Evolutionary conservation across 2,797 vertebrate species (phyloP), one percentile per base, ranked within the genome.

Genomic region (Pseudotriccus pelzelni): DNA sequence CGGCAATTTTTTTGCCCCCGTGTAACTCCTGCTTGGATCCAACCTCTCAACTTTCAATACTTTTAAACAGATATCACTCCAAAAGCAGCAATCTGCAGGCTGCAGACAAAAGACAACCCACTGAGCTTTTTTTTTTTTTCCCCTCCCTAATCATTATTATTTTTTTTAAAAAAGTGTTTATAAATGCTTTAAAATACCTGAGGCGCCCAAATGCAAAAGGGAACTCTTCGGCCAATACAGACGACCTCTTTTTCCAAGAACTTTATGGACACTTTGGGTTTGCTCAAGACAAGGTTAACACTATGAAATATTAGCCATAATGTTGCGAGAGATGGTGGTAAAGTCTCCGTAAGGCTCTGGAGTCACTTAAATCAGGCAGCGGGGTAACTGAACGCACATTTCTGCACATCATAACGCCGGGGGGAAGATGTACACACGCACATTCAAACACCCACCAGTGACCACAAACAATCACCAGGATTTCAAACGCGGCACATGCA

Each of bases 191-290:
- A 27, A 92, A 92, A 88, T 39, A 77, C 60, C 30, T 46, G 47
- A 90, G 89, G 88, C 67, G 53, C 53, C 36, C 18, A 37, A 34
- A 62, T 4, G 77, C 64, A 76, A 85, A 74, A 60, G 22, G 24
- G 30, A 86, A 68, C 47, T 93, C 85, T 84, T 91, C 4, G 83
- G 67, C 34, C 91, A 63, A 47, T 3, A 39, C 90, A 81, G 60
- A 80, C 12, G 1, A 88, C 72, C 74, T 96, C 52, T 83, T 91
- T 87, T 41, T 28, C 30, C 28, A 89, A 70, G 74, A 96, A 96
- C 96, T 97, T 96, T 88, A 96, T 93, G 95, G 94, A 96, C 89
- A 96, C 89, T 93, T 95, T 55, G 47, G 52, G 76, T 94, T 93
- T 87, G 93, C 91, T 94, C 52, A 8, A 94, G 53, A 92, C 83